Conservation (phyloP, 30 jellyfish, hydroid and myxozoan genomes). For the Clytia hemisphaerica region DNA sequence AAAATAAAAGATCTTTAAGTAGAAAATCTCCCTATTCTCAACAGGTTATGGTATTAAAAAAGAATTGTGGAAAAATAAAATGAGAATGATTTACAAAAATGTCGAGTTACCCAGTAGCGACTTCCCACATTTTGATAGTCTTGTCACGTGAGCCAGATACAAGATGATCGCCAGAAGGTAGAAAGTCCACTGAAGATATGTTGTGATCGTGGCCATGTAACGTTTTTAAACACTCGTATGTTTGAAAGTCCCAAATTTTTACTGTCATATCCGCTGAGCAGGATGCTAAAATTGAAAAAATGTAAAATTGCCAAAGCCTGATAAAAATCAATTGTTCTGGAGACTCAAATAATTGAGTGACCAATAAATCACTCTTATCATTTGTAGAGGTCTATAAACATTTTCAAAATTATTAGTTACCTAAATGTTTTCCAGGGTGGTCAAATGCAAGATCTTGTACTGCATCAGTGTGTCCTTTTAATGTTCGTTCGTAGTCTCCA, state of each 20-base stretch:
- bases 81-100: too few species aligned
- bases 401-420: constrained; percentile 11
- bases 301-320: too few species aligned
- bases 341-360: too few species aligned
- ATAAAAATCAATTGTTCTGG: too few species aligned
- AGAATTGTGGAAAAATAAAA: too few species aligned
- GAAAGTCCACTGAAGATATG: constrained; percentile 80
- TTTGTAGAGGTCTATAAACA: neutral
- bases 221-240: constrained; percentile 90
- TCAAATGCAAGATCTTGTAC: constrained; percentile 96
- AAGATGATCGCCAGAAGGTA: constrained; percentile 92
- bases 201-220: constrained; percentile 98
- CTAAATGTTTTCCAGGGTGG: constrained; percentile 88
- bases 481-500: constrained; percentile 93
- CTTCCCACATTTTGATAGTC: constrained; percentile 97
- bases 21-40: neutral
- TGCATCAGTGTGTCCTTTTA: constrained; percentile 95
- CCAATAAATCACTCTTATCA: neutral
- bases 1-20: too few species aligned
- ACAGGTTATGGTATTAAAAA: too few species aligned
- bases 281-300: constrained; percentile 81
- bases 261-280: constrained; percentile 97
- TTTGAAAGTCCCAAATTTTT: constrained; percentile 95
- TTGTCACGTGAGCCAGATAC: constrained; percentile 91
- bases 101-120: constrained; percentile 86